Evolutionary conservation across 1,140 invertebrate species (phyloP).

Genomic region (Stegodyphus mimosarum): DNA sequence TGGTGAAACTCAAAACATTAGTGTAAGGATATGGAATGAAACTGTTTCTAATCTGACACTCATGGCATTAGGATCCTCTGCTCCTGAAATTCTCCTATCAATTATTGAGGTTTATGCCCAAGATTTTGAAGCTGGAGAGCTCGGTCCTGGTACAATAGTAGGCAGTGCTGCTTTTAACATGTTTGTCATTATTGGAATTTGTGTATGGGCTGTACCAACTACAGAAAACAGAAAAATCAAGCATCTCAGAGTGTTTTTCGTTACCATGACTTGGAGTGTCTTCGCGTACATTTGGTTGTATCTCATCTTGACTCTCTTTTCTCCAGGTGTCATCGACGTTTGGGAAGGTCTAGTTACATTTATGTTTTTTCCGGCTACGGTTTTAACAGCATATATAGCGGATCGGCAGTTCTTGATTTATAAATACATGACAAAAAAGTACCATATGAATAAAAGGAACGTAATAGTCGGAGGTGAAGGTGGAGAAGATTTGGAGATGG

Average conservation of each 20-base stretch:
- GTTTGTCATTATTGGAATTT: slow-evolving; percentile 97
- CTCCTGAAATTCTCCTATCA: slow-evolving; percentile 96
- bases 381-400: slow-evolving; percentile 94
- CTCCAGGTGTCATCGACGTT: slow-evolving; percentile 78
- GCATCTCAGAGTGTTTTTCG: slow-evolving; percentile 95
- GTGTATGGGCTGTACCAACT: slow-evolving; percentile 74
- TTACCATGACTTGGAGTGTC: slow-evolving; percentile 97
- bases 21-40: slow-evolving; percentile 87
- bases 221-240: slow-evolving; percentile 76
- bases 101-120: slow-evolving; percentile 97
- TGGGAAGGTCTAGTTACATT: slow-evolving; percentile 87
- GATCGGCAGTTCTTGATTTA: slow-evolving; percentile 90
- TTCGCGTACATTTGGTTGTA: slow-evolving; percentile 99
- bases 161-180: slow-evolving; percentile 99
- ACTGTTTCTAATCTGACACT: slow-evolving; percentile 98
- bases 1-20: slow-evolving; percentile 85
- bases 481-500: slow-evolving; percentile 78
- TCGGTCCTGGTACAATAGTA: slow-evolving; percentile 96
- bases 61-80: slow-evolving; percentile 98
- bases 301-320: slow-evolving; percentile 87
- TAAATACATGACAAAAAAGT: slow-evolving; percentile 89
- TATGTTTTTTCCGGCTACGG: slow-evolving; percentile 94
- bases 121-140: slow-evolving; percentile 92
- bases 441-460: slow-evolving; percentile 89
- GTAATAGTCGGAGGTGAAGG: slow-evolving; percentile 87